Evolutionary conservation across 2,797 vertebrate species (phyloP).

Genomic region (Rhincodon typus): DNA sequence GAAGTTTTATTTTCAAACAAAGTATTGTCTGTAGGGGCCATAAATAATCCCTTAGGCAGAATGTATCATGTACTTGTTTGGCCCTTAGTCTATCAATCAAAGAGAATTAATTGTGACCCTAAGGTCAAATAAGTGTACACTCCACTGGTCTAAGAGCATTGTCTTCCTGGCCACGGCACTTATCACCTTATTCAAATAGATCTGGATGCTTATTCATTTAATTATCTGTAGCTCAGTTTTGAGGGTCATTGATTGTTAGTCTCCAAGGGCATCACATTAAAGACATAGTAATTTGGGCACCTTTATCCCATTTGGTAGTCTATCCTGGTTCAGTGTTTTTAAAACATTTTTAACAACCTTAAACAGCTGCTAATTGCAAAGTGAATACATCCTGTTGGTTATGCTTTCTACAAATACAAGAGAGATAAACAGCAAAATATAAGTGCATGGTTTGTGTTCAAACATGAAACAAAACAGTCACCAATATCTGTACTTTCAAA

Average conservation of each 20-base stretch:
- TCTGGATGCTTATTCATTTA: slow-evolving; percentile 9
- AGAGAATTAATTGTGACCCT: slow-evolving; percentile 12
- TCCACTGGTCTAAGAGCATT: slow-evolving; percentile 28
- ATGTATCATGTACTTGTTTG: slow-evolving; percentile 24
- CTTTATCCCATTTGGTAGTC: not conserved
- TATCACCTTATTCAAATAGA: slow-evolving; percentile 1
- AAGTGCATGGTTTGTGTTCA: not conserved
- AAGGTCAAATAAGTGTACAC: slow-evolving; percentile 1
- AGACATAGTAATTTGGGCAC: not conserved
- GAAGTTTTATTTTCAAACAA: not conserved
- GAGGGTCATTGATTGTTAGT: not conserved
- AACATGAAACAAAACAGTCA: slow-evolving; percentile 6
- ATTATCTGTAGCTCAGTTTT: slow-evolving; percentile 12
- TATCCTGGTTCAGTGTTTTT: not conserved
- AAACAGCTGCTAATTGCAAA: not conserved
- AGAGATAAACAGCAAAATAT: not conserved
- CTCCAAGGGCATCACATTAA: not conserved
- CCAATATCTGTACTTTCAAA: not conserved
- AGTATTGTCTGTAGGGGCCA: not conserved
- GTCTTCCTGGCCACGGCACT: slow-evolving; percentile 2
- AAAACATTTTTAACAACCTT: slow-evolving; percentile 2
- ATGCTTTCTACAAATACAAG: not conserved
- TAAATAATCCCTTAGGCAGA: not conserved
- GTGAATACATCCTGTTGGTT: slow-evolving; percentile 14
- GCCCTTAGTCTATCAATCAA: slow-evolving; percentile 17